These are phyloP conservation scores for Dysidea cf. avara DNA, from an alignment of 37 sponge, comb jelly and placozoan genomes.

Conservation along the genomic window DNA sequence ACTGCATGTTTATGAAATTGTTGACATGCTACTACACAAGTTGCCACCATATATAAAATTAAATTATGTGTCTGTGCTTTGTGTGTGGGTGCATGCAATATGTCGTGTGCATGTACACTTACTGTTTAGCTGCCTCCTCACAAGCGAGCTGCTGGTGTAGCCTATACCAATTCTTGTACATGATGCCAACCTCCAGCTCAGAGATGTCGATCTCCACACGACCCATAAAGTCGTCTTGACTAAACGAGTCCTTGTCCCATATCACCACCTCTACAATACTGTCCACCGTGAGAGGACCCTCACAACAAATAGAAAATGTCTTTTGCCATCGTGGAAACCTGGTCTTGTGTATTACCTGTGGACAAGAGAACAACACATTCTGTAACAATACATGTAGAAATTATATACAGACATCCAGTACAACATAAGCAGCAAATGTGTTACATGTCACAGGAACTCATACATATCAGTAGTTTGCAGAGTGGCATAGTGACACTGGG, in stretches of 20 bases:
- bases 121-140: conserved; percentile 61
- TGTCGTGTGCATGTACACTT: background rate
- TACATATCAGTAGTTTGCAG: too few relatives aligned
- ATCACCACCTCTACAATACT: conserved; percentile 43
- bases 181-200: conserved; percentile 60
- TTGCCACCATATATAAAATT: too few relatives aligned
- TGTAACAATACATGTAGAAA: background rate
- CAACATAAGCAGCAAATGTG: too few relatives aligned
- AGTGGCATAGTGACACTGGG: too few relatives aligned
- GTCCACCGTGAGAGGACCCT: conserved; percentile 4
- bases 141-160: conserved; percentile 54
- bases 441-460: too few relatives aligned
- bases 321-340: conserved; percentile 80
- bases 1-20: too few relatives aligned
- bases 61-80: too few relatives aligned
- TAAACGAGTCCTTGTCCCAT: conserved; percentile 61
- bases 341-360: conserved; percentile 68
- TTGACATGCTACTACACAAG: too few relatives aligned
- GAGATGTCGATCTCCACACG: conserved; percentile 66
- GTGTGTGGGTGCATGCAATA: too few relatives aligned
- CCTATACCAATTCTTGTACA: conserved; percentile 77
- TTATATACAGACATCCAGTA: too few relatives aligned
- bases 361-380: background rate
- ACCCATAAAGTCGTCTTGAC: conserved; percentile 76
- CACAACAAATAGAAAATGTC: conserved; percentile 45